Base-by-base conservation (phyloP, 1,140 invertebrate genomes). In the Wasmannia auropunctata region DNA sequence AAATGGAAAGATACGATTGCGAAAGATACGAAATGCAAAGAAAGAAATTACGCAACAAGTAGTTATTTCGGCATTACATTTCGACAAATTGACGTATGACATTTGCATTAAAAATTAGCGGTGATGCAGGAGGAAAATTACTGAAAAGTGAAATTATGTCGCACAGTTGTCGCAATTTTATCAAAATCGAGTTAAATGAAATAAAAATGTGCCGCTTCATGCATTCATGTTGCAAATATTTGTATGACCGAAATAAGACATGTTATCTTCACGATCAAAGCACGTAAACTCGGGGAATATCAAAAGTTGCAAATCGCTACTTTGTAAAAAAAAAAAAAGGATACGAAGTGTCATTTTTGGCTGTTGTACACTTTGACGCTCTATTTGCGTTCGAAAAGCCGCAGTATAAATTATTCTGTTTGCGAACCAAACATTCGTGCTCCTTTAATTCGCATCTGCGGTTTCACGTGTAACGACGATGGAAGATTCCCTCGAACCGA, bases 241-340 rank as follows among this genome's bases (percentile, higher is more conserved):
- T 31, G 31, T 34, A 34, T 22, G 16, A 31, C 16, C 16, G 19
- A 46, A 3, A 46, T 46, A 14, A 46, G 37, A 34, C 6, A 16
- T 1, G 8, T 77, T 63, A 77, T 63, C n/a, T n/a, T n/a, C 37
- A 31, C 1, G 37, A 63, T 63, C 6, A 67, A 67, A 16, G n/a
- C n/a, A 0, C 5, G 5, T 77, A 77, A 62, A 77, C 25, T 31
- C 5, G 75, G 58, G 56, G 75, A 77, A 77, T 63, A 46, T 25
- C 56, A 43, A 60, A 16, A n/a, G n/a, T 10, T 70, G 22, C 37
- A 14, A 1, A 14, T 77, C 63, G n/a, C 5, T 46, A 62, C n/a
- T 76, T 76, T 76, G 3, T 7, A 28, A 3, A 62, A 43, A 8
- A 63, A 43, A 62, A n/a, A 37, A 40, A 16, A 31, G 2, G n/a